These are phyloP conservation scores for Tipula confusa DNA, from an alignment of 2,888 invertebrate genomes.

Conservation along the genomic window DNA sequence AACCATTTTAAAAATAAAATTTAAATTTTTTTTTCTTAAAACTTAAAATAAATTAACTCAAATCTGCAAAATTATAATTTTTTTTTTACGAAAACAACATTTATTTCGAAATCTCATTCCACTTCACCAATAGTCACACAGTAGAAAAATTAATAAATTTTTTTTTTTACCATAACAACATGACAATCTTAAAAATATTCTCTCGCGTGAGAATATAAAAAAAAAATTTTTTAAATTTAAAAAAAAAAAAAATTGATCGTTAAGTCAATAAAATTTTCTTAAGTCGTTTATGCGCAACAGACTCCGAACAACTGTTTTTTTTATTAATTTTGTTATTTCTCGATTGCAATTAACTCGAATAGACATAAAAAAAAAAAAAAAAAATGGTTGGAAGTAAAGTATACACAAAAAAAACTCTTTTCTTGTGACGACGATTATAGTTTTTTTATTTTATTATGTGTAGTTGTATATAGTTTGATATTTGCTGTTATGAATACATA, in stretches of 20 bases:
- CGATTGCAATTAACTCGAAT: conserved; percentile 20
- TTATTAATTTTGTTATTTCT: conserved; percentile 5
- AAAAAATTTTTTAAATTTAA: neutral
- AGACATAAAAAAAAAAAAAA: neutral
- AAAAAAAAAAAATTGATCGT: neutral
- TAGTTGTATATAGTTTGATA: neutral
- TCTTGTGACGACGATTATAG: conserved; percentile 27
- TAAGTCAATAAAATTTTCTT: conserved; percentile 34
- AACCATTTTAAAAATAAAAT: neutral
- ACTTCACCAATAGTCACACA: conserved; percentile 21
- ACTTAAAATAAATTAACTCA: neutral
- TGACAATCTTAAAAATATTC: neutral
- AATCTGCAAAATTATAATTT: neutral
- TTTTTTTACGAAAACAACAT: neutral
- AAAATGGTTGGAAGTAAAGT: neutral
- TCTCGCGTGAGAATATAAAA: neutral
- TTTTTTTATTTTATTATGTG: neutral
- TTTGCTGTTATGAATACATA: conserved; percentile 20
- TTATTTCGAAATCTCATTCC: conserved; percentile 28
- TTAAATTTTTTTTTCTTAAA: neutral
- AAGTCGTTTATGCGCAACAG: conserved; percentile 30
- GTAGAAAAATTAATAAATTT: neutral
- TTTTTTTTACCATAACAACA: neutral
- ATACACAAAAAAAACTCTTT: neutral
- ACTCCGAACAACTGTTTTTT: conserved; percentile 29